Evolutionary conservation across 2,797 vertebrate species (phyloP).

Genomic region (Microhierax caerulescens): DNA sequence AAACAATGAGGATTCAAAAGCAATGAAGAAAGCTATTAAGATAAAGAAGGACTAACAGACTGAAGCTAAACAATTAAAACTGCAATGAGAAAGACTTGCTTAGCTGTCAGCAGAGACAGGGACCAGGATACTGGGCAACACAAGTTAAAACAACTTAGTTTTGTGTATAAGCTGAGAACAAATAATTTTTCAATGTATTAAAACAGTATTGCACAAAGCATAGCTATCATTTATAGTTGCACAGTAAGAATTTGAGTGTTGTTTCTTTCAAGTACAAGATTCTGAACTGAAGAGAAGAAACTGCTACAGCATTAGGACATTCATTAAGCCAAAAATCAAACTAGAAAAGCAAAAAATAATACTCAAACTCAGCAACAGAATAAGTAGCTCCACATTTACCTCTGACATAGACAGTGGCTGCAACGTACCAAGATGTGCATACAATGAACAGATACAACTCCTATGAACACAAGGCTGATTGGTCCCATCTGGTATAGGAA

Average conservation of each 20-base stretch:
- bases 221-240: not conserved
- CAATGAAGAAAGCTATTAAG: not conserved
- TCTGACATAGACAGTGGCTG: conserved; percentile 85
- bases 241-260: not conserved
- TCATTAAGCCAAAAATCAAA: not conserved
- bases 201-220: not conserved
- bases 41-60: not conserved
- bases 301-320: not conserved
- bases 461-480: conserved; percentile 86
- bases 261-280: not conserved
- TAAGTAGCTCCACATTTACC: conserved; percentile 77
- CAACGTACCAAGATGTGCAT: conserved; percentile 90
- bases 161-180: not conserved
- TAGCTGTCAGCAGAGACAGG: not conserved
- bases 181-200: not conserved
- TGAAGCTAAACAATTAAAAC: not conserved
- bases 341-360: not conserved
- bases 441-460: conserved; percentile 86
- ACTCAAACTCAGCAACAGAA: conserved; percentile 11
- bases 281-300: not conserved
- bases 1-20: not conserved
- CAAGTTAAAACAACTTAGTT: not conserved
- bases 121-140: not conserved
- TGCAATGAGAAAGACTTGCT: not conserved
- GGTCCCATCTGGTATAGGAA: conserved; percentile 79